Base-by-base conservation (phyloP, 2,797 vertebrate genomes). In the Scolopax bukidnonensis region DNA sequence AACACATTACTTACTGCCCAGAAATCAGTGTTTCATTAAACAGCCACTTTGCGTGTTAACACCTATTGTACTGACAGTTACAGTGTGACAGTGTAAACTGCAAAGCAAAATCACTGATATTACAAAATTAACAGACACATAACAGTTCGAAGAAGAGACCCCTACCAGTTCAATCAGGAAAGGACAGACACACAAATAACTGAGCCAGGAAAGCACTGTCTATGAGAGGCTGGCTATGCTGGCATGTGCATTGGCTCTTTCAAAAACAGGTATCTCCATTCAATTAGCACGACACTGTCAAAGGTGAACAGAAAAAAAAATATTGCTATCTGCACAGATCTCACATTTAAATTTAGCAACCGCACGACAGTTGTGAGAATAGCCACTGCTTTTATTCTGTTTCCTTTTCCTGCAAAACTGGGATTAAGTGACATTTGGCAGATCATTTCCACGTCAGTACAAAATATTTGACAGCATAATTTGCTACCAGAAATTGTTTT, bases 11-110 rank as follows among this genome's bases (percentile, higher is more conserved):
- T 96, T 91, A 95, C 68, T 40, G 83, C 63, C 47, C 53, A 86
- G 71, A 96, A 94, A 91, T 40, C 57, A 7, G 41, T 6, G 18
- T 94, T 89, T 97, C 94, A 85, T 94, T 95, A 89, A 92, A 93
- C 51, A 84, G 16, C 43, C 84, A 27, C 76, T 96, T 92, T 50
- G 75, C 69, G 91, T 89, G 53, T 84, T 86, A 95, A 53, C 30
- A 87, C 36, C 51, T 90, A 50, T 65, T 17, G 47, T 45, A 70
- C 79, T 54, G 80, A 57, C 65, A 59, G n/a, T 67, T 87, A 75
- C 24, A 27, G n/a, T 81, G 43, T 76, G 89, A 77, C 68, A 64
- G 61, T 3, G 47, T 77, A 60, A 84, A 17, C 32, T 41, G 41
- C 33, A 60, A 14, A 53, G 80, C 81, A 97, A 95, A 95, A 81